A percentile compares a stretch with the other conserved stretches of the same genome.
These are phyloP conservation scores for Brachionus plicatilis DNA, from an alignment of 1,140 invertebrate species.

Conservation along the genomic window DNA sequence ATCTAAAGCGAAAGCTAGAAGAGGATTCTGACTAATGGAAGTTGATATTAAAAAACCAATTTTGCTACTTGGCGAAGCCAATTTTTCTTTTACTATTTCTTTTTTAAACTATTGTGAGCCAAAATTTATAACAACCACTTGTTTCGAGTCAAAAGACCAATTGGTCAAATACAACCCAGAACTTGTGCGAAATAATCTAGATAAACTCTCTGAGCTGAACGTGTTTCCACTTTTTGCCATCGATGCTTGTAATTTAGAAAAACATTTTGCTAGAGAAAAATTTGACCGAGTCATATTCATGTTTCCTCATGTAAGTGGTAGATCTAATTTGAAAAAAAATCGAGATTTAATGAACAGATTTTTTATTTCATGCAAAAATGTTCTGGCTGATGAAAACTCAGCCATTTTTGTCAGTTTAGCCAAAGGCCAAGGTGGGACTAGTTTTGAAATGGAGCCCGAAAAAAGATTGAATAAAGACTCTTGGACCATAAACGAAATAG, in stretches of 20 bases:
- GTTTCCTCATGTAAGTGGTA: constrained; percentile 64
- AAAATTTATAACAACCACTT: constrained; percentile 47
- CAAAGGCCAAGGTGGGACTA: constrained; percentile 63
- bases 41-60: background rate
- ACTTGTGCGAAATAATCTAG: background rate
- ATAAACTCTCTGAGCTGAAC: background rate
- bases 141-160: constrained; percentile 46
- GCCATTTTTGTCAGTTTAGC: constrained; percentile 60
- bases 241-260: constrained; percentile 56
- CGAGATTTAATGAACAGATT: constrained; percentile 59
- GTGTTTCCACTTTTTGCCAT: constrained; percentile 51
- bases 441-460: constrained; percentile 42
- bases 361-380: constrained; percentile 49
- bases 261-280: constrained; percentile 44
- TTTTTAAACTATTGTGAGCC: constrained; percentile 46
- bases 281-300: constrained; percentile 63
- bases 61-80: constrained; percentile 60
- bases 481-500: constrained; percentile 64
- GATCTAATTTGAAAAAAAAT: constrained; percentile 64
- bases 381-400: constrained; percentile 49
- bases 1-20: background rate
- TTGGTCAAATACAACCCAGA: constrained; percentile 47
- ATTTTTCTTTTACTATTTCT: constrained; percentile 61
- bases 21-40: constrained; percentile 2
- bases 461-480: constrained; percentile 62